Evolutionary conservation across 2,888 invertebrate species (phyloP), one percentile per base, ranked within the genome.

Genomic region (Drosophila paracracens): DNA sequence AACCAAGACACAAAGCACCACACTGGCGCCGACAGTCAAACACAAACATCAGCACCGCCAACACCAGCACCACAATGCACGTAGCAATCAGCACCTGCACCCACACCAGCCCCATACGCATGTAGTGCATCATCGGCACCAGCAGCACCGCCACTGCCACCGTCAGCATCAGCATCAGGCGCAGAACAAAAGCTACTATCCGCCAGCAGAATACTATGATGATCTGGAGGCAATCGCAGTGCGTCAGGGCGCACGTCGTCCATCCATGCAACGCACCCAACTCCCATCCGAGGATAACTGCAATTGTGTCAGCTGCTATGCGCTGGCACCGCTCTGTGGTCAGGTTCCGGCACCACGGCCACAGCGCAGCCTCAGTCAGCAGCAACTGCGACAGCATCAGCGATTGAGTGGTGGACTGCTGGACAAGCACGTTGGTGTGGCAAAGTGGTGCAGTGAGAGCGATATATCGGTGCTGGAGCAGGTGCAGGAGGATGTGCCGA

Each of bases 381-480:
- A 92, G 81, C 93, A 92, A 68, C 63, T 92, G 79, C 86, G 91
- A 4, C 86, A 88, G 52, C 92, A 92, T 77, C 92, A 92, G 70
- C 83, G 84, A 4, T 78, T 91, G 33, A 92, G 91, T 63, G 91
- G 92, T 36, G 84, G 86, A 27, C 75, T 91, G 67, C 64, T 70
- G 33, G 81, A 84, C 50, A 79, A 71, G 69, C 79, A 79, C 0
- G 64, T 75, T 18, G 83, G 83, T 58, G 81, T 92, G 75, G 81
- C 89, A 70, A 93, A 92, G 76, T 93, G 93, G 92, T 92, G 92
- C 69, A 93, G 93, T 79, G 93, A 93, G 85, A 93, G 92, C 79
- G 93, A 93, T 73, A 85, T 93, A 25, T 88, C 87, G 46, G 87
- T 88, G 83, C 90, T 88, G 70, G 87, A 87, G 54, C 86, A 80